Base-by-base conservation (phyloP, 2,797 vertebrate species). In the Notoglanidium macrostoma region DNA sequence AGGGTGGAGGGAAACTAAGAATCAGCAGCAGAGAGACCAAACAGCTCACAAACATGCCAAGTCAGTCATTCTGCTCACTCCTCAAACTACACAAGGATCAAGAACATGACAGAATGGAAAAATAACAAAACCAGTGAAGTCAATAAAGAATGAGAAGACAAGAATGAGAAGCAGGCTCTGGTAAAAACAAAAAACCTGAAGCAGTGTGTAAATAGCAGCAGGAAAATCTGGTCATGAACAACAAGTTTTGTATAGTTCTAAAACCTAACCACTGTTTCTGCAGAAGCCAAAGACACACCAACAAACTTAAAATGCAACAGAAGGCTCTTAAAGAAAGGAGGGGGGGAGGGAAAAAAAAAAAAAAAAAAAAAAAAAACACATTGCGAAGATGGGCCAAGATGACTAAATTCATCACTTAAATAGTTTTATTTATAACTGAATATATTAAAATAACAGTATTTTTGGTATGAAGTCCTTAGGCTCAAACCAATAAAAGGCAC, bases 381-480 rank as follows among this genome's bases (percentile, higher is more conserved):
- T 35, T 26, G 40, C 19, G 17, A n/a, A 65, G n/a, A 65, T 10
- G 9, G 14, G 19, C 57, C 51, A 63, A 35, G 32, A 85, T 12
- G 21, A 65, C 2, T 8, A 35, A 29, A 49, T 26, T 26, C 4
- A 46, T 54, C 0, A 26, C 61, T 15, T n/a, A 9, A 61, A 80
- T 6, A 6, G 12, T 65, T 92, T 92, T 6, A 72, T 72, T 94
- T 88, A 93, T 90, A 92, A 85, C 87, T 93, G 93, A 91, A 90
- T 93, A 91, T 87, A 92, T 93, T 90, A 15, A 88, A 93, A 79
- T 88, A 44, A 35, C 40, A 15, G 54, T 15, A 35, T 55, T 84
- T n/a, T 82, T 73, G 49, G 7, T 61, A 76, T 23, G 9, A 65
- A 87, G 26, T 61, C 15, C 19, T 76, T 76, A 57, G 19, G 54